A percentile compares a stretch with the other conserved stretches of the same genome.
Conservation (phyloP, 2,888 invertebrate species). For the Pseudococcus viburni region DNA sequence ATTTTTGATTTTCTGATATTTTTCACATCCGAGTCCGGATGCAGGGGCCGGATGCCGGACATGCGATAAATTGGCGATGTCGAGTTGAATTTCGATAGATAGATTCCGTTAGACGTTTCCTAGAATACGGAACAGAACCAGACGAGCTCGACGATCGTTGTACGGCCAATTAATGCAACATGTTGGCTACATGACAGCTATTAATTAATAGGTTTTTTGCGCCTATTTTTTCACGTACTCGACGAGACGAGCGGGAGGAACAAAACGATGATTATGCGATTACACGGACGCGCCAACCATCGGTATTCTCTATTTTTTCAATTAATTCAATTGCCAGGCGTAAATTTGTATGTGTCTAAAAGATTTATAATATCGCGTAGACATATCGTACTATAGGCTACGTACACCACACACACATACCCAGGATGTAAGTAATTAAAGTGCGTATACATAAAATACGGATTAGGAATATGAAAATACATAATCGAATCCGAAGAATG, state of each 20-base stretch:
- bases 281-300: slow-evolving; percentile 35
- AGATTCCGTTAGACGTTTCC: slow-evolving; percentile 1
- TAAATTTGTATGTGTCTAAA: slow-evolving; percentile 41
- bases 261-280: slow-evolving; percentile 33
- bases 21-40: not conserved
- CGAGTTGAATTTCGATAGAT: not conserved
- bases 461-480: slow-evolving; percentile 24
- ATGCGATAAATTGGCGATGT: not conserved
- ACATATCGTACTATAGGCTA: not conserved
- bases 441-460: slow-evolving; percentile 3
- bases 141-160: not conserved
- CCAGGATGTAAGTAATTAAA: slow-evolving; percentile 40
- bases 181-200: slow-evolving; percentile 20
- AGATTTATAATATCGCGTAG: slow-evolving; percentile 27
- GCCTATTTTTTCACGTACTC: not conserved
- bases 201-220: slow-evolving; percentile 25
- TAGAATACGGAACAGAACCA: not conserved
- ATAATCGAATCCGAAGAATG: slow-evolving; percentile 33
- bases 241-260: not conserved
- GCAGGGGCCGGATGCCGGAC: not conserved
- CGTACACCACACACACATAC: not conserved
- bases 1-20: too few relatives aligned
- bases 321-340: slow-evolving; percentile 44
- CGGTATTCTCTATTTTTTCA: slow-evolving; percentile 13
- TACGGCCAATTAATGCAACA: slow-evolving; percentile 23